Evolutionary conservation across 2,113 vertebrate genomes (phyloP).

Genomic region (Scomber colias): DNA sequence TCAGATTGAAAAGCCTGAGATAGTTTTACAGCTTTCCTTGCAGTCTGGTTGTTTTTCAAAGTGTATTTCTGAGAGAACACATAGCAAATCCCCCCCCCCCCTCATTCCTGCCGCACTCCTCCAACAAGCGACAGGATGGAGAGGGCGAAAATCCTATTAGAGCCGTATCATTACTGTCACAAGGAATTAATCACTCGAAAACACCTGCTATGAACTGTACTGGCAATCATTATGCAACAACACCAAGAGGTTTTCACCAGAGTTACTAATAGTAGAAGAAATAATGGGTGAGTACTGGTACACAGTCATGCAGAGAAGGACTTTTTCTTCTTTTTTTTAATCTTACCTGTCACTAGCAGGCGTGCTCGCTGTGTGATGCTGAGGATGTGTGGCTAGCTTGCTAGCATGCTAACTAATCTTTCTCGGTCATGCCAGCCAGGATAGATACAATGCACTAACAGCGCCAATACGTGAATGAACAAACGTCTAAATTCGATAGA

Average conservation of each 20-base stretch:
- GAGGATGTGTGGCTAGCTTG: conserved; percentile 51
- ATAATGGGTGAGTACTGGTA: not conserved
- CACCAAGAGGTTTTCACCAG: not conserved
- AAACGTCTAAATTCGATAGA: conserved; percentile 10
- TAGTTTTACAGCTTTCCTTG: no score
- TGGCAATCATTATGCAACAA: conserved; percentile 28
- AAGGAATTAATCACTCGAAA: conserved; percentile 76
- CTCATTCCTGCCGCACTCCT: conserved; percentile 44
- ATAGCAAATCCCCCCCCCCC: conserved; percentile 42
- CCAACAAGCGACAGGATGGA: conserved; percentile 68
- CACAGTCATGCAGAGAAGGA: not conserved
- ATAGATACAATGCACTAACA: conserved; percentile 20
- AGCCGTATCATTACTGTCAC: conserved; percentile 81
- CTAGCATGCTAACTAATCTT: conserved; percentile 80
- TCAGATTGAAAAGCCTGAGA: not conserved
- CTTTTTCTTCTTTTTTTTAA: not conserved
- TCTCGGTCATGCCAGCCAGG: conserved; percentile 62
- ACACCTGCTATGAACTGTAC: conserved; percentile 59
- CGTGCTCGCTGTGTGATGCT: conserved; percentile 56
- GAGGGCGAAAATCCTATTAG: conserved; percentile 84
- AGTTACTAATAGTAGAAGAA: not conserved
- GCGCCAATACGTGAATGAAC: not conserved
- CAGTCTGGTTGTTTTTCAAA: no score
- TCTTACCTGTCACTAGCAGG: conserved; percentile 69
- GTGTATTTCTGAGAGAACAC: not conserved